A percentile compares a stretch with the other conserved stretches of the same genome.
phyloP scores from a whole-genome alignment of 2,797 vertebrate genomes.

The Lithobates pipiens region DNA sequence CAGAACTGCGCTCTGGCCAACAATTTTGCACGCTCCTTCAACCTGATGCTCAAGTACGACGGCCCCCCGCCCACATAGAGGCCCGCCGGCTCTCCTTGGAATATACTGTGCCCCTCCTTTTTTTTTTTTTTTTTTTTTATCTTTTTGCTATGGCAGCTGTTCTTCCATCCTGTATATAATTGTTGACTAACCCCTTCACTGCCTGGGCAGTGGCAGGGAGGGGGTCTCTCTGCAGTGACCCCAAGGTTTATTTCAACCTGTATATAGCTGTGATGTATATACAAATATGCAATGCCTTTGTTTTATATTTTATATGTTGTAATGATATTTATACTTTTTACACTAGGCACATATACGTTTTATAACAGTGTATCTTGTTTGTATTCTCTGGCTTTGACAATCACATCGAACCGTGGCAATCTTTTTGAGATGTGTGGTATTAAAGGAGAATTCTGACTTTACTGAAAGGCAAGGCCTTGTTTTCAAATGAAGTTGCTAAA shows the following conservation, averaged over 20 bases:
- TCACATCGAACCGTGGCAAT: slow-evolving; percentile 13
- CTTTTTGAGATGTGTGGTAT: not conserved
- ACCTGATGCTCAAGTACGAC: slow-evolving; percentile 87
- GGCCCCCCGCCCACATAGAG: slow-evolving; percentile 88
- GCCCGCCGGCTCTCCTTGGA: not conserved
- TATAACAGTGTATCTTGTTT: slow-evolving; percentile 9
- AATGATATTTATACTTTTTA: slow-evolving; percentile 47
- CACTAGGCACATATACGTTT: not conserved
- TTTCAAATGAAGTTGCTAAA: too few relatives aligned
- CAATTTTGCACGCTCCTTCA: slow-evolving; percentile 78
- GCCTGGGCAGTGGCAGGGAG: not conserved
- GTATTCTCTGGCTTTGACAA: slow-evolving; percentile 41
- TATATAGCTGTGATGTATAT: slow-evolving; percentile 55
- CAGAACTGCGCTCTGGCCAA: slow-evolving; percentile 88
- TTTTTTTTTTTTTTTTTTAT: not conserved
- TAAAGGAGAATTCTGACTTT: not conserved
- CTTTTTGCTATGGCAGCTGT: slow-evolving; percentile 44
- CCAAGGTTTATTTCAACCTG: slow-evolving; percentile 11
- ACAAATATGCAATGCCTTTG: slow-evolving; percentile 2
- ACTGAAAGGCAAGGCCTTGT: too few relatives aligned
- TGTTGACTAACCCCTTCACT: slow-evolving; percentile 6
- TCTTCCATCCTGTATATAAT: slow-evolving; percentile 30
- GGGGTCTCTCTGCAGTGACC: not conserved
- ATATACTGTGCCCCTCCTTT: not conserved
- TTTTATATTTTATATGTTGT: slow-evolving; percentile 55